phyloP scores from a whole-genome alignment of 1,140 invertebrate genomes.

The Neoseiulus cucumeris region DNA sequence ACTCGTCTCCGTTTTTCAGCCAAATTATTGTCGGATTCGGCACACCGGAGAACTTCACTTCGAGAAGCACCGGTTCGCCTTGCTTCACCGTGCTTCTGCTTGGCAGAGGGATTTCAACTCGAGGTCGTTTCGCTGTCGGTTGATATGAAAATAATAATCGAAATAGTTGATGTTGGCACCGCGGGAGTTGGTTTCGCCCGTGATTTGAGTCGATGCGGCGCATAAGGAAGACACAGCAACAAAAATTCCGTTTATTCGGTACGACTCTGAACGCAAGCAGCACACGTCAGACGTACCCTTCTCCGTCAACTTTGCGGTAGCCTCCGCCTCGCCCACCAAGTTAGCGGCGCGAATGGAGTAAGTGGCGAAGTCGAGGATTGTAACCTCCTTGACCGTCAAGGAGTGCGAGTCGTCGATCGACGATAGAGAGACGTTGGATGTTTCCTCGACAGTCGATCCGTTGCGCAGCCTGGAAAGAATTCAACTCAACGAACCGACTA shows the following conservation, averaged over 20 bases:
- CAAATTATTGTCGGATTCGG: neutral
- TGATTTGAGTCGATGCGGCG: too few species aligned
- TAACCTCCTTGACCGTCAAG: neutral
- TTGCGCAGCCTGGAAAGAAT: neutral
- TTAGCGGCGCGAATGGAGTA: neutral
- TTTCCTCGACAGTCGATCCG: neutral
- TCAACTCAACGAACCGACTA: neutral
- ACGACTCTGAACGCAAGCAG: neutral
- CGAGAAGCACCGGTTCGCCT: neutral
- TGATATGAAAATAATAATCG: too few species aligned
- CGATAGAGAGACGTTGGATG: neutral
- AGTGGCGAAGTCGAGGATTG: neutral
- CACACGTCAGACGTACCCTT: neutral
- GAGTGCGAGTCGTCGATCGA: neutral
- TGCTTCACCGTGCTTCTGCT: neutral
- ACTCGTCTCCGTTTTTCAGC: neutral
- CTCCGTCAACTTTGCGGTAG: neutral
- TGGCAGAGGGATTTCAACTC: neutral
- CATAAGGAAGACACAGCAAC: neutral
- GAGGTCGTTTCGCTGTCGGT: neutral
- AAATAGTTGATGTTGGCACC: too few species aligned
- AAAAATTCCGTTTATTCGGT: neutral
- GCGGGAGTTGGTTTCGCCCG: too few species aligned
- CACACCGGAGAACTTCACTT: conserved; percentile 5
- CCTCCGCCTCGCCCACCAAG: neutral